Evolutionary conservation across 2,113 vertebrate genomes (phyloP), one percentile per base, ranked within the genome.

Genomic region (Dasyprocta punctata): DNA sequence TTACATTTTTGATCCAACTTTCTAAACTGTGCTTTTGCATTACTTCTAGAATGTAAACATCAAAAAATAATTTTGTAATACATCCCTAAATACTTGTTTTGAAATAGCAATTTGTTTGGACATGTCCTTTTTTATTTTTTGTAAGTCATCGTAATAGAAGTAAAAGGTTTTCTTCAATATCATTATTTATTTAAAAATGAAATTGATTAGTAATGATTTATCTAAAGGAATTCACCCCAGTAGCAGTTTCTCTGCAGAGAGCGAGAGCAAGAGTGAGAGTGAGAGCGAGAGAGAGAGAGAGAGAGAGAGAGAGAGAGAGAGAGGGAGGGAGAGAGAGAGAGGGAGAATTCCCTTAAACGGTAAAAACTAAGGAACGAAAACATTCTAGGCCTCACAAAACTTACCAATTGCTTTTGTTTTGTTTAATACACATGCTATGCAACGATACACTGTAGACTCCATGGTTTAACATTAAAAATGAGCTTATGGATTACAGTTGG

Each of bases 361-460:
- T 97, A 58, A 97, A 95, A 97, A 93, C 87, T 89, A 90, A 90
- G 87, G n/a, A 92, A 89, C 88, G 95, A 98, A 94, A 86, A 88
- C 73, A 97, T 95, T 96, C 86, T 78, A 69, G 49, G 81, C 0
- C 92, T 80, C 41, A 60, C 63, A 94, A 69, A 98, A 98, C 90
- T 96, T 93, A 93, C 80, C 97, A 97, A 78, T 85, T 92, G 94
- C 97, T 97, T 97, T 97, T 97, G 81, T 96, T 97, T 96, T 97
- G 73, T 96, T 97, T 96, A 89, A 90, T 80, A 67, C 56, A 95
- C 92, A 85, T 98, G 96, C 94, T 98, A 98, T 91, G 11, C 92
- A 96, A 73, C 24, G 49, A 30, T 91, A 56, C 33, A 52, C 1
- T 54, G 20, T 63, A 22, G 38, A 9, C 20, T 44, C 6, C 7